Evolutionary conservation across 2,888 invertebrate species (phyloP).

Genomic region (Poecilus cupreus): DNA sequence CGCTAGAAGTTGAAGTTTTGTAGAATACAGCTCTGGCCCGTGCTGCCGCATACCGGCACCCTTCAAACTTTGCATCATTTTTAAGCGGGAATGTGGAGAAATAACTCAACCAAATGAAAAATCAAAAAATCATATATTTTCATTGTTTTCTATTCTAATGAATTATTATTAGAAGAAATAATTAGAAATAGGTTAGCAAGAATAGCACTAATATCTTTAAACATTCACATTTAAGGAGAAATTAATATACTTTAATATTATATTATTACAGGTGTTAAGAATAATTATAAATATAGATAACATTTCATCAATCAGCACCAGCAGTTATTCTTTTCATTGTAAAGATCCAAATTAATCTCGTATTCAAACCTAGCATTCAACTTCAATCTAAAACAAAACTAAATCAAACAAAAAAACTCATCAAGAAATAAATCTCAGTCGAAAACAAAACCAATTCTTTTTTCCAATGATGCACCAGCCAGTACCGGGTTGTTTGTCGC

Average conservation of each 20-base stretch:
- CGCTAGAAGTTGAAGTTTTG: background rate
- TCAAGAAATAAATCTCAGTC: constrained; percentile 20
- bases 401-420: background rate
- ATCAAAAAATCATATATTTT: too few relatives aligned
- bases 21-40: background rate
- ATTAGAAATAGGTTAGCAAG: too few relatives aligned
- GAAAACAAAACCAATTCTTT: background rate
- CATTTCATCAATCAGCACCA: too few relatives aligned
- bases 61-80: background rate
- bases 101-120: too few relatives aligned
- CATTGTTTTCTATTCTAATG: too few relatives aligned
- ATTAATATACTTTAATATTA: too few relatives aligned
- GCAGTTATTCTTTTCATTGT: background rate
- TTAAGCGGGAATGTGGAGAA: background rate
- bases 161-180: too few relatives aligned
- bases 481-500: constrained; percentile 26
- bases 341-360: background rate
- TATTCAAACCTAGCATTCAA: background rate
- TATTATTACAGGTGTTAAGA: too few relatives aligned
- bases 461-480: background rate
- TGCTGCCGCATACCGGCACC: background rate
- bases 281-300: too few relatives aligned
- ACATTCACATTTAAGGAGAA: too few relatives aligned
- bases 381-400: background rate
- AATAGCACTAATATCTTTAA: too few relatives aligned